Conservation (phyloP, 2,797 vertebrate genomes). For the Peromyscus nudipes region DNA sequence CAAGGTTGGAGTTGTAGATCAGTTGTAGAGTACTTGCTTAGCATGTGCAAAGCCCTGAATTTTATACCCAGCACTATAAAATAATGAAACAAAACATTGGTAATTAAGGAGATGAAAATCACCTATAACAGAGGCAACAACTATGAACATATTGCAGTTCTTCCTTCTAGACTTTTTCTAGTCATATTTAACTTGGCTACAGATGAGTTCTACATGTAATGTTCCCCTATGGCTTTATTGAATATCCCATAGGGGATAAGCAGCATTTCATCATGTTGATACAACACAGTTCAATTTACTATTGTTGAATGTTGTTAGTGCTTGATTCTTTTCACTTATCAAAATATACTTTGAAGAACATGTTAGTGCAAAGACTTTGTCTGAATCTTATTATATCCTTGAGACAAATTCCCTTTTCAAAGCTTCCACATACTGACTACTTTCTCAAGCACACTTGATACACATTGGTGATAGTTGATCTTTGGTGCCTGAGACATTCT, state of each 20-base stretch:
- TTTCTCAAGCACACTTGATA: background rate
- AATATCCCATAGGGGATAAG: background rate
- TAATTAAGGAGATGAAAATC: background rate
- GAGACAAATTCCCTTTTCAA: slow-evolving; percentile 6
- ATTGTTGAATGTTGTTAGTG: background rate
- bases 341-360: background rate
- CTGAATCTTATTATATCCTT: background rate
- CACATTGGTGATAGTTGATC: background rate
- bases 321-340: background rate
- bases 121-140: background rate
- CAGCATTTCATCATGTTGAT: background rate
- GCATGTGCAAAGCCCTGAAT: background rate
- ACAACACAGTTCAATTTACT: background rate
- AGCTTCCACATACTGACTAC: background rate
- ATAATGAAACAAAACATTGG: background rate
- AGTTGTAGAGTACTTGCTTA: background rate
- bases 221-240: background rate
- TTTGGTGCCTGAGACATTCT: background rate
- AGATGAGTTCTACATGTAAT: background rate
- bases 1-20: background rate
- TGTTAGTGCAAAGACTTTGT: background rate
- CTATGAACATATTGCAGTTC: background rate
- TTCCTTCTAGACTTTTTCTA: slow-evolving; percentile 19
- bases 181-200: background rate
- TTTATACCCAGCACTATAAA: background rate